Conservation (phyloP, 2,113 vertebrate genomes). For the Anhinga rufa region DNA sequence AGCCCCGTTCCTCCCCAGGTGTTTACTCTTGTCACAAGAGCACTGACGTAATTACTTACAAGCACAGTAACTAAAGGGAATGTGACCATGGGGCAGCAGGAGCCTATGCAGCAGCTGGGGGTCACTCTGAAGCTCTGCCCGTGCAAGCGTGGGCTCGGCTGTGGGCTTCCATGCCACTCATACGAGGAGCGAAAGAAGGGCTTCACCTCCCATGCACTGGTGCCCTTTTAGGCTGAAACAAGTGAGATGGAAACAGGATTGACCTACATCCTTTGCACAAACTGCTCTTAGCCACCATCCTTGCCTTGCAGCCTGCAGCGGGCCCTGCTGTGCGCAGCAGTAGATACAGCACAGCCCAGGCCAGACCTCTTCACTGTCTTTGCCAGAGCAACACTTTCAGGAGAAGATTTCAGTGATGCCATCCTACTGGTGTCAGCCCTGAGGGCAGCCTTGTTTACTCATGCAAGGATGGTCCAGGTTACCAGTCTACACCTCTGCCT, state of each 20-base stretch:
- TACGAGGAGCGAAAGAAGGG: not conserved
- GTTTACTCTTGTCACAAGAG: not conserved
- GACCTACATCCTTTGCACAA: not conserved
- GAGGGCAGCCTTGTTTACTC: not conserved
- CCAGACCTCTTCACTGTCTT: not conserved
- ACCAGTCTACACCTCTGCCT: not conserved
- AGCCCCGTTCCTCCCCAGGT: not conserved
- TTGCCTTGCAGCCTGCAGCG: not conserved
- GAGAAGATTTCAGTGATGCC: not conserved
- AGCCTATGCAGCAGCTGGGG: not conserved
- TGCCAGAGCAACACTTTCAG: not conserved
- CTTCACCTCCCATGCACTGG: not conserved
- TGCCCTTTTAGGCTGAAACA: not conserved
- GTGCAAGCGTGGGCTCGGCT: accelerated
- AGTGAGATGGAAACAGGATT: not conserved
- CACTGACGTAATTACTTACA: not conserved
- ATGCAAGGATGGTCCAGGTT: not conserved
- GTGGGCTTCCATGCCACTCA: not conserved
- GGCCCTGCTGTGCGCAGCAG: not conserved
- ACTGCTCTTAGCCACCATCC: not conserved
- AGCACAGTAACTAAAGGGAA: not conserved
- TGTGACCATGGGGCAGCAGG: not conserved
- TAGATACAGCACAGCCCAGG: not conserved
- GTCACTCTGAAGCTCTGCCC: not conserved
- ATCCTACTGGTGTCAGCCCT: not conserved